Evolutionary conservation across 1,140 invertebrate species (phyloP).

Genomic region (Drosophila sulfurigaster): DNA sequence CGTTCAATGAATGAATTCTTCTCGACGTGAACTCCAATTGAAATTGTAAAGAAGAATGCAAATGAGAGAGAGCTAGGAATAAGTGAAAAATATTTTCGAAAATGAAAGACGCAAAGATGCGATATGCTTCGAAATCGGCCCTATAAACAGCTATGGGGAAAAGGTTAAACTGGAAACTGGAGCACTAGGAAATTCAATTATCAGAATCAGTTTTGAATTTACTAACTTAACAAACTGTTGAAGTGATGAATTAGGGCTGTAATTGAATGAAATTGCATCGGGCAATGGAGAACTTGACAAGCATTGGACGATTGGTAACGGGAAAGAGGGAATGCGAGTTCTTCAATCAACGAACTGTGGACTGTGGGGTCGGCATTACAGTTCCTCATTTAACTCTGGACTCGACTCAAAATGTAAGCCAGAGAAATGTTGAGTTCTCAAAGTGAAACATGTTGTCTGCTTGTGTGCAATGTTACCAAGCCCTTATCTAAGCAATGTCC

Average conservation of each 20-base stretch:
- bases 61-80: neutral
- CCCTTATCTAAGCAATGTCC: slow-evolving; percentile 30
- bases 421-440: slow-evolving; percentile 10
- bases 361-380: neutral
- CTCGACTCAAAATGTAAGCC: neutral
- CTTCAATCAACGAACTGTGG: slow-evolving; percentile 27
- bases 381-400: slow-evolving; percentile 24
- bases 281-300: slow-evolving; percentile 21
- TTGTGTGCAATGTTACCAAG: slow-evolving; percentile 29
- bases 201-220: slow-evolving; percentile 10
- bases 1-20: neutral
- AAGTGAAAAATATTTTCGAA: neutral
- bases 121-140: neutral
- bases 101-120: neutral
- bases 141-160: neutral
- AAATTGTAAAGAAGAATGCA: neutral
- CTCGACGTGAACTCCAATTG: neutral
- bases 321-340: neutral
- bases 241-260: slow-evolving; percentile 22
- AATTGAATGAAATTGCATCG: slow-evolving; percentile 29
- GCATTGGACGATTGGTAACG: neutral
- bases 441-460: slow-evolving; percentile 18
- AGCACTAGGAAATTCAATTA: slow-evolving; percentile 15
- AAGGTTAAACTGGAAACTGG: neutral
- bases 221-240: slow-evolving; percentile 14